A percentile compares a stretch with the other conserved stretches of the same genome.
phyloP scores from a whole-genome alignment of 2,888 invertebrate species.

The Laspeyria flexula region DNA sequence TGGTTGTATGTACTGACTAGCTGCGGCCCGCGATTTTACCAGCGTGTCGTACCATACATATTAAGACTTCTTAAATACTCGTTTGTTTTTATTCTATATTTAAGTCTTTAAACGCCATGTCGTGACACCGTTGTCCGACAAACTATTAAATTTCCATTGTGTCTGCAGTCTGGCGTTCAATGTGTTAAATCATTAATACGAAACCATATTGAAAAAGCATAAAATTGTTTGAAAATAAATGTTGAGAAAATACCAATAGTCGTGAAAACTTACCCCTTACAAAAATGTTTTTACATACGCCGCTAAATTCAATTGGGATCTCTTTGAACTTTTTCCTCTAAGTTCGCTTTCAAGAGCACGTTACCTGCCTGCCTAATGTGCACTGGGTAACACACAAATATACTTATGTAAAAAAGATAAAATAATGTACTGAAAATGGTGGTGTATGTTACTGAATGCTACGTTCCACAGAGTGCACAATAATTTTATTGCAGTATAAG shows the following conservation, averaged over 20 bases:
- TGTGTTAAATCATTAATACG: too few species aligned
- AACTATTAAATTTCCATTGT: too few species aligned
- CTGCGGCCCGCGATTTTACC: too few species aligned
- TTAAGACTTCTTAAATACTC: too few species aligned
- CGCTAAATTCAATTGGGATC: constrained; percentile 36
- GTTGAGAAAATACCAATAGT: constrained; percentile 2
- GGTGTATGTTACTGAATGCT: background rate
- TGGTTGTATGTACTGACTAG: too few species aligned
- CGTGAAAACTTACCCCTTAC: constrained; percentile 15
- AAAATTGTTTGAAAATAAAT: too few species aligned
- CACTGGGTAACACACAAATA: background rate
- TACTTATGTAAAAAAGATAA: background rate
- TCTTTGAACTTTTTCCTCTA: constrained; percentile 28
- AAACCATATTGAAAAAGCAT: too few species aligned
- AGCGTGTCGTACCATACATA: too few species aligned
- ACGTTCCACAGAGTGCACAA: background rate
- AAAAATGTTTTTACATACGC: constrained; percentile 23
- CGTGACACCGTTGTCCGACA: too few species aligned
- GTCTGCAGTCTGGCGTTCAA: too few species aligned
- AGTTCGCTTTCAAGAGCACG: constrained; percentile 8
- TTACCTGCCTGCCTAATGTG: constrained; percentile 20
- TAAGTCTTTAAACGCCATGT: too few species aligned
- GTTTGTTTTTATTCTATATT: too few species aligned
- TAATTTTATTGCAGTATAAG: background rate
- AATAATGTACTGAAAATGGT: background rate